Conservation (phyloP, 1,140 invertebrate species). For the Protaetia brevitarsis region DNA sequence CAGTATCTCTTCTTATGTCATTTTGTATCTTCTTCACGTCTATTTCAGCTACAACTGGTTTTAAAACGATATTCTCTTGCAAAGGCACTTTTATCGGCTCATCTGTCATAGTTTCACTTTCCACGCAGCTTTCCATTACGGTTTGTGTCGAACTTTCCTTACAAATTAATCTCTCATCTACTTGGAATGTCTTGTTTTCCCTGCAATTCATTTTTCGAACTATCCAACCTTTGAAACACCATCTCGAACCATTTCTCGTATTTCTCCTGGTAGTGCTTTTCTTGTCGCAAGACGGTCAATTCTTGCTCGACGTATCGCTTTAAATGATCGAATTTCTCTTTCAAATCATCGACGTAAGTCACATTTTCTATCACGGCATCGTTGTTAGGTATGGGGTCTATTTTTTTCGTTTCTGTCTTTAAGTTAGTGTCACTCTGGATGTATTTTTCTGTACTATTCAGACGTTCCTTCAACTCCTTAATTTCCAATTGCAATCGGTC, state of each 20-base stretch:
- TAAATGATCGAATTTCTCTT: slow-evolving; percentile 44
- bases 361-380: neutral
- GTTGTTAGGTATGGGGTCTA: neutral
- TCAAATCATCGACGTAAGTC: slow-evolving; percentile 32
- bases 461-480: slow-evolving; percentile 56
- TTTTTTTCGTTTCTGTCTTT: slow-evolving; percentile 27
- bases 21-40: slow-evolving; percentile 16
- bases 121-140: neutral
- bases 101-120: slow-evolving; percentile 6
- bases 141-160: slow-evolving; percentile 22
- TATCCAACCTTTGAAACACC: slow-evolving; percentile 32
- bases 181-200: neutral
- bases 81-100: neutral
- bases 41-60: neutral
- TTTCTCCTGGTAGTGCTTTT: slow-evolving; percentile 41
- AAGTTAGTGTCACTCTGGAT: slow-evolving; percentile 36
- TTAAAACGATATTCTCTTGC: neutral
- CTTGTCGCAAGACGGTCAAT: slow-evolving; percentile 39
- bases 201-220: slow-evolving; percentile 15
- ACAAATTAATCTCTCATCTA: neutral
- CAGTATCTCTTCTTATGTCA: slow-evolving; percentile 6
- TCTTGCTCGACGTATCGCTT: slow-evolving; percentile 40
- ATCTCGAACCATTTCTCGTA: slow-evolving; percentile 42
- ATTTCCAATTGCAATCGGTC: slow-evolving; percentile 58
- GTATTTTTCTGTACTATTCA: slow-evolving; percentile 55